These are phyloP conservation scores for Tachina grossa DNA, from an alignment of 2,888 invertebrate genomes.

Conservation along the genomic window DNA sequence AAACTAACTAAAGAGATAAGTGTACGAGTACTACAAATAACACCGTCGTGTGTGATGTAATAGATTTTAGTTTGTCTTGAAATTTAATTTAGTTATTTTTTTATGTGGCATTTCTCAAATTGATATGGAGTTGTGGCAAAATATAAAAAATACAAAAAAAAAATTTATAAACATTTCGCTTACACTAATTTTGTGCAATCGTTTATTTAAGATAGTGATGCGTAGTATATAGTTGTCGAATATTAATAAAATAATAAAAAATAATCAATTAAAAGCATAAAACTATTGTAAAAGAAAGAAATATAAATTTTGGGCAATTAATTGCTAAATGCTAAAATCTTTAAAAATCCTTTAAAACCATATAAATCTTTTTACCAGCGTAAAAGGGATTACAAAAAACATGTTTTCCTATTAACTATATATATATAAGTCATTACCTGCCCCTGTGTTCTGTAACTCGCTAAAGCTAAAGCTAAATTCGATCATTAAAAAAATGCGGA, in stretches of 20 bases:
- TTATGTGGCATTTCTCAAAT: constrained; percentile 29
- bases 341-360: too few species aligned
- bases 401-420: too few species aligned
- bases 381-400: too few species aligned
- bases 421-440: too few species aligned
- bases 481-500: too few species aligned
- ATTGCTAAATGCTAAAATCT: too few species aligned
- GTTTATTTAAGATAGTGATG: background rate
- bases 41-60: constrained; percentile 60
- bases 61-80: constrained; percentile 64
- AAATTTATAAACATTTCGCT: constrained; percentile 44
- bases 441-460: too few species aligned
- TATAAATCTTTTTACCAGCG: too few species aligned
- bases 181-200: constrained; percentile 7
- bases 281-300: too few species aligned
- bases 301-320: too few species aligned
- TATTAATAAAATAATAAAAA: background rate
- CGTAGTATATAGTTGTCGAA: background rate
- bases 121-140: constrained; percentile 21
- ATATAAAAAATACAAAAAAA: background rate
- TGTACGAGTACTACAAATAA: constrained; percentile 10
- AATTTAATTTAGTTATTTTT: constrained; percentile 16
- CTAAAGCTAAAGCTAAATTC: too few species aligned
- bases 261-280: background rate
- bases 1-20: constrained; percentile 16